Base-by-base conservation (phyloP, 2,113 vertebrate genomes). In the Lasiurus borealis region DNA sequence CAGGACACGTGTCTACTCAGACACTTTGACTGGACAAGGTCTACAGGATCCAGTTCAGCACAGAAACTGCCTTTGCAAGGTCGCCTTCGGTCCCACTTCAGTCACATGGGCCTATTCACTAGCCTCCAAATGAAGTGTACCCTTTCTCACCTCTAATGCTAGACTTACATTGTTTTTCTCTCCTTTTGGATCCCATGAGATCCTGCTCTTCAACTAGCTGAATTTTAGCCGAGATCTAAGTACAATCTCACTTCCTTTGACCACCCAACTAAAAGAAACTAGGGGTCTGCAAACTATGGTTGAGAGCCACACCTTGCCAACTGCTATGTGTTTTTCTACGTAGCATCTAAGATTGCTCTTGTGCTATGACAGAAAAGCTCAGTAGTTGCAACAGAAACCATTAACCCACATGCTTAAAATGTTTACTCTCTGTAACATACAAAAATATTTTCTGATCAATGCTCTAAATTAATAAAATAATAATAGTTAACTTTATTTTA, bases 291-390 rank as follows among this genome's bases (percentile, higher is more conserved):
- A 34, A 75, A 68, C 14, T 21, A n/a, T 31, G 16, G 9, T 27
- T 44, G 36, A 64, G 27, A 84, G 46, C 40, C n/a, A 40, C 21
- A 50, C 5, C 2, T 64, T 31, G 2, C 21, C 52, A 19, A 72
- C 5, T 52, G 5, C 34, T 27, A 69, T 3, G 12, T 6, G 18
- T 81, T 69, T 0, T 0, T 16, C 29, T 34, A 16, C 2, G 0
- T 0, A 8, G 7, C 40, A 25, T 31, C 23, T 89, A 14, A 50
- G n/a, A 4, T 10, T 34, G 5, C 46, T 15, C 62, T 13, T 13
- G 29, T 16, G 44, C 13, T 46, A 25, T 0, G 69, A 9, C 6
- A 72, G 13, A 19, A 88, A 36, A 72, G 46, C 4, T 76, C 8
- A 40, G 5, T 12, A 57, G 1, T 13, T 73, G 3, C 52, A 15